A percentile compares a stretch with the other conserved stretches of the same genome.
Evolutionary conservation across 1,140 invertebrate genomes (phyloP).

Genomic region (Anthonomus grandis): DNA sequence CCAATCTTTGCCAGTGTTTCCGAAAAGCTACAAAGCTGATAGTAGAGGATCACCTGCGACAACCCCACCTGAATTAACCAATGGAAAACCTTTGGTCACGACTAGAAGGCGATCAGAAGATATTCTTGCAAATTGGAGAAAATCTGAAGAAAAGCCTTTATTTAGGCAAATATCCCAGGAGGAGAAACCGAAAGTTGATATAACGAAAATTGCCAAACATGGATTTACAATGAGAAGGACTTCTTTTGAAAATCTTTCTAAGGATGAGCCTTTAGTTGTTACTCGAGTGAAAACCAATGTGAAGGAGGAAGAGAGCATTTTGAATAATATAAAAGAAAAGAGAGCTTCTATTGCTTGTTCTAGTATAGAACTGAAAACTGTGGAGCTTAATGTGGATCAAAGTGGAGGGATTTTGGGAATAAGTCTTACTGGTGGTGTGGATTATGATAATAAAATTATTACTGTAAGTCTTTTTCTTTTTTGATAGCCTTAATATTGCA

Average conservation of each 20-base stretch:
- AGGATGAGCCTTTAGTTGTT: background rate
- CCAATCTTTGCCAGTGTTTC: constrained; percentile 46
- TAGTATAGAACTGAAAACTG: constrained; percentile 5
- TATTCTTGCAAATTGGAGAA: constrained; percentile 12
- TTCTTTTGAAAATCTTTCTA: background rate
- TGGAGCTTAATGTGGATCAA: constrained; percentile 50
- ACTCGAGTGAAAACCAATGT: background rate
- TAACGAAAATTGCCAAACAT: no score
- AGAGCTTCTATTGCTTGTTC: background rate
- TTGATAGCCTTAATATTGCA: no score
- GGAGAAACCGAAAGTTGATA: constrained; percentile 12
- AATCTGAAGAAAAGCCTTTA: constrained; percentile 18
- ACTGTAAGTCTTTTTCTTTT: no score
- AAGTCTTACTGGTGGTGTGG: constrained; percentile 80
- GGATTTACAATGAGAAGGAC: constrained; percentile 8
- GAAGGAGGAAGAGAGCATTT: background rate
- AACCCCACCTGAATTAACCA: constrained; percentile 8
- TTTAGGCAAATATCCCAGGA: constrained; percentile 13
- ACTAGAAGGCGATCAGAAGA: constrained; percentile 14
- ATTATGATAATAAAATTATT: constrained; percentile 88
- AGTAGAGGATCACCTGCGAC: constrained; percentile 18
- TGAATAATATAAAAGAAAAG: background rate
- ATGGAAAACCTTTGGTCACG: background rate
- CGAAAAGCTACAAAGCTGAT: constrained; percentile 20
- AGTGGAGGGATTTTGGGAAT: constrained; percentile 77